Base-by-base conservation (phyloP, 2,888 invertebrate genomes). In the Homarus gammarus region DNA sequence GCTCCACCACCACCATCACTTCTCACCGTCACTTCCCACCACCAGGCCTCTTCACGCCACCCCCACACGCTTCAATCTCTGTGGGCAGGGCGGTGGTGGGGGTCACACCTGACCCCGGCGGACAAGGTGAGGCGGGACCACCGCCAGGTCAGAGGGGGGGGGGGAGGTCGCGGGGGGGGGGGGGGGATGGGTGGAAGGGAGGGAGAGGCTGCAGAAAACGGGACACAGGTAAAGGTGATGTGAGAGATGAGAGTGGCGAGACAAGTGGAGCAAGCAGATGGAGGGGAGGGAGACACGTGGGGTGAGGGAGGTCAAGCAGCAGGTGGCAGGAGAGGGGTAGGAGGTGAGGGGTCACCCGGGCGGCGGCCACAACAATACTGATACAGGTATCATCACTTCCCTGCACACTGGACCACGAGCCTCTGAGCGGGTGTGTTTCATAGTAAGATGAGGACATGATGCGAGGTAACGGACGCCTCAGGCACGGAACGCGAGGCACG, bases 401-500 rank as follows among this genome's bases (percentile, higher is more conserved):
- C 83, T 83, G 83, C 83, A 83, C 83, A 83, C 68, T 83, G 83
- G 72, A 70, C 83, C 77, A 85, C 85, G 87, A 88, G 82, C 87
- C 87, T 88, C 87, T 88, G 87, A 88, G 83, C 83, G 77, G 83
- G 87, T 88, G 87, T 88, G 87, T 88, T 88, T 88, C 87, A 64
- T 64, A 82, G 87, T 88, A 87, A 78, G 64, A 83, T 49, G 87
- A 88, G 87, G 87, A 88, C 87, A 88, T 79, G 68, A 75, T 88
- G 87, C 87, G 87, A 88, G 87, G 87, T 88, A 88, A 87, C 75
- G 68, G 87, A 88, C 77, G 87, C 87, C 87, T 88, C 87, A 88
- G 87, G 87, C 87, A 88, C 87, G 87, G 64, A 82, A 88, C 87
- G 87, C 87, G 87, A 88, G 87, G 87, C 87, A 88, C 87, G 82